Evolutionary conservation across 1,140 invertebrate genomes (phyloP).

Genomic region (Trichonephila clavata): DNA sequence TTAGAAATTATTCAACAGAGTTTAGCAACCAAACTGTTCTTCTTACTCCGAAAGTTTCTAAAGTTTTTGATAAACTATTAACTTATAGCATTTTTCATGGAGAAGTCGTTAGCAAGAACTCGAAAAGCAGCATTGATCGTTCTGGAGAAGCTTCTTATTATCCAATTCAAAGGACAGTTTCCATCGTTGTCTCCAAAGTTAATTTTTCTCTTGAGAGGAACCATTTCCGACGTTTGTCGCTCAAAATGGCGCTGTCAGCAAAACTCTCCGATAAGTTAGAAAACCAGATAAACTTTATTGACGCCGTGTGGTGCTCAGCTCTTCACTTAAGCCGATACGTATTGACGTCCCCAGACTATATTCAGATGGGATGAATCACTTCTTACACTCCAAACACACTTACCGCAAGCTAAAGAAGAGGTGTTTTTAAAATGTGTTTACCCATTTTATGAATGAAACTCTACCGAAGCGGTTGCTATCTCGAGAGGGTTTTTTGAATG

Average conservation of each 20-base stretch:
- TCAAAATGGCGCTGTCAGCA: slow-evolving; percentile 25
- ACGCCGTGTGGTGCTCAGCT: not conserved
- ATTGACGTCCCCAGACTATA: slow-evolving; percentile 17
- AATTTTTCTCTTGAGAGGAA: not conserved
- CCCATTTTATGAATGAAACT: not conserved
- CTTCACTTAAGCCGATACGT: slow-evolving; percentile 22
- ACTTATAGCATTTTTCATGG: no score
- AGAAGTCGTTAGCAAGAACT: not conserved
- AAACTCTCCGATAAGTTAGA: not conserved
- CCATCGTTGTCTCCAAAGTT: not conserved
- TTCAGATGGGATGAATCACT: slow-evolving; percentile 26
- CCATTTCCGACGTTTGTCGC: not conserved
- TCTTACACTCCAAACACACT: not conserved
- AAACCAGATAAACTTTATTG: slow-evolving; percentile 27
- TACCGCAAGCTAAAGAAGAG: not conserved
- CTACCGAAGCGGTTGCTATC: not conserved
- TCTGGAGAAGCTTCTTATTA: not conserved
- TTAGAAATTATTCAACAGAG: no score
- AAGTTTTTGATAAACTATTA: not conserved
- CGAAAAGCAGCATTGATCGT: not conserved
- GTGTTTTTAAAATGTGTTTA: not conserved
- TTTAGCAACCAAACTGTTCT: not conserved
- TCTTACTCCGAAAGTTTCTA: not conserved
- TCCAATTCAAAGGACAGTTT: not conserved
- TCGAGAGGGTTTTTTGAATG: not conserved